Evolutionary conservation across 2,888 invertebrate species (phyloP), one percentile per base, ranked within the genome.

Genomic region (Papilio protenor): DNA sequence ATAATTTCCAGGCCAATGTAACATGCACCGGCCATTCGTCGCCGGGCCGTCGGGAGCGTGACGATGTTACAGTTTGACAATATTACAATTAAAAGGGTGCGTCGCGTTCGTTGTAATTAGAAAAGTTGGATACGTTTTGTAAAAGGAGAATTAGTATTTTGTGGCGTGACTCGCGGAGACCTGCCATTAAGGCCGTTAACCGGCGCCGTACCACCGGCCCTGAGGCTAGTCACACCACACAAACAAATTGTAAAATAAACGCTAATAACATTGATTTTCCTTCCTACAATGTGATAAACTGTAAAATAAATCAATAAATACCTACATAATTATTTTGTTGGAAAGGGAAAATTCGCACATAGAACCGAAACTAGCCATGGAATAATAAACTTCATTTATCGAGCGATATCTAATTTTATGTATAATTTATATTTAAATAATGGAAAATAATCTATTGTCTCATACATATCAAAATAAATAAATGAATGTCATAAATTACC

Each of bases 91-190:
- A 87, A 88, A 86, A 89, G 87, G 88, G 87, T 86, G 88, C 89
- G 88, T 91, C 90, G 89, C 90, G 89, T 92, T 92, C 87, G 87
- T 85, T 84, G 89, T 93, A 93, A 93, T 92, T 93, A 92, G 91
- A 90, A 92, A 93, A 93, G 91, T 93, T 93, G 88, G 88, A 89
- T 91, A 88, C 91, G 88, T 89, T 92, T 90, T 89, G 89, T 87
- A 88, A 91, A 91, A 90, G 89, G 88, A 88, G 87, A 92, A 92
- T 92, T 91, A 92, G 92, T 92, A 91, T 91, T 92, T 92, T 89
- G 92, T 90, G 90, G 91, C 87, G 89, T 89, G 88, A 90, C 89
- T 91, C 87, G 89, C 86, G 88, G 89, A 87, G 86, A 88, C 85
- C 85, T 86, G 87, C 89, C 82, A 89, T 92, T 90, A 91, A 89